Base-by-base conservation (phyloP, 1,140 invertebrate genomes). In the Drosophila punjabiensis region DNA sequence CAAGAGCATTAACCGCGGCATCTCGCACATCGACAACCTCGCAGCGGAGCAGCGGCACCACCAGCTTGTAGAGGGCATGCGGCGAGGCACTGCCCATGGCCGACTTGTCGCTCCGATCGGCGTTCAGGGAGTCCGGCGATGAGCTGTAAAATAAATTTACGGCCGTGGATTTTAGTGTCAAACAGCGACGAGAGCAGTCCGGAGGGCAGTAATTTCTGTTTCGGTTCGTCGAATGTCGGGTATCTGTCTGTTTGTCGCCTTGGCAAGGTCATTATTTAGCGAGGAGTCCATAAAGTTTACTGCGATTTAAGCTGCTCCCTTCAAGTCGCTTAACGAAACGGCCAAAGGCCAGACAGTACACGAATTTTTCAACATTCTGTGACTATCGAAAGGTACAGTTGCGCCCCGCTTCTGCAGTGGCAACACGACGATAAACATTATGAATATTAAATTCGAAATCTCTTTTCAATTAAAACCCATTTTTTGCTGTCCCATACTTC, bases 1-100 rank as follows among this genome's bases (percentile, higher is more conserved):
- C 98, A 68, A 99, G 95, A 3, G 98, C 98, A 77, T 98, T 96
- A 14, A 99, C 97, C 50, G 98, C 97, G 10, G 98, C 96, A 94
- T 99, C 98, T 60, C 98, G 94, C 59, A 99, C 97, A 93, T 99
- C 98, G 3, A 95, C 95, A 33, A 96, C 96, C 93, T 99, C 99
- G 94, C 98, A 99, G 76, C 97, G 95, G 71, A 98, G 93, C 55
- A 99, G 94, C 6, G 98, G 98, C 56, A 98, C 96, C 9, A 98
- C 96, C 61, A 98, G 94, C 93, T 99, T 98, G 92, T 99, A 99
- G 3, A 99, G 94, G 20, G 96, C 96, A n/a, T 95, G 95, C 0
- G 97, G 97, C 37, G 96, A 96, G 45, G 95, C 95, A 65, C 95
- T 95, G 24, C 94, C 93, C 56, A 95, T 95, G 2, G 94, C 94